Percentiles rank a stretch among this genome's conserved stretches.
Evolutionary conservation across 2,888 invertebrate genomes (phyloP).

Genomic region (Nemurella pictetii): DNA sequence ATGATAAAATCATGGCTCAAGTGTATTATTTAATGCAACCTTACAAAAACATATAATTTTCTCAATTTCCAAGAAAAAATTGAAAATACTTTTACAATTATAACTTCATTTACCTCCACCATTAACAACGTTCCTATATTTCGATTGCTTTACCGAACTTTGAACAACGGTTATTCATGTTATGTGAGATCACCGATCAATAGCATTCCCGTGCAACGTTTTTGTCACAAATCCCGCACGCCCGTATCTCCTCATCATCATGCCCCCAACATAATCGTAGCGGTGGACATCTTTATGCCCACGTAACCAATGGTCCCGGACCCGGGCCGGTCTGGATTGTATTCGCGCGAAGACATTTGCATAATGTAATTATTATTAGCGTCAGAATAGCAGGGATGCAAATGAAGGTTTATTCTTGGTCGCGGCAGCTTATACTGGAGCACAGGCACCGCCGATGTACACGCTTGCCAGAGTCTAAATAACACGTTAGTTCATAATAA

Average conservation of each 20-base stretch:
- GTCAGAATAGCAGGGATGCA: slow-evolving; percentile 19
- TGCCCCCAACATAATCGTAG: background rate
- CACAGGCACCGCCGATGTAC: background rate
- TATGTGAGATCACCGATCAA: background rate
- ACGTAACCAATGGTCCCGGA: slow-evolving; percentile 13
- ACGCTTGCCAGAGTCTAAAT: background rate
- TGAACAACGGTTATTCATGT: background rate
- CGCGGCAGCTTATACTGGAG: background rate
- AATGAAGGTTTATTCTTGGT: slow-evolving; percentile 23
- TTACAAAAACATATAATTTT: no score
- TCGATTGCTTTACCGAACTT: no score
- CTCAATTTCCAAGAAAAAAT: no score
- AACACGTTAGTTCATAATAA: background rate
- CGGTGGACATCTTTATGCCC: slow-evolving; percentile 7
- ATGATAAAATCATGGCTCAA: no score
- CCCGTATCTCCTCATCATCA: background rate
- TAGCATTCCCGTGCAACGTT: background rate
- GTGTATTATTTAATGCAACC: no score
- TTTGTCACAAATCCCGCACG: background rate
- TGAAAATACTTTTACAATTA: no score
- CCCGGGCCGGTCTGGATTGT: slow-evolving; percentile 10
- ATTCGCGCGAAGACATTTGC: slow-evolving; percentile 27
- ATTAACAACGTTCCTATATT: no score
- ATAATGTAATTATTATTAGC: slow-evolving; percentile 26
- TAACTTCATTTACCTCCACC: no score